Evolutionary conservation across 2,797 vertebrate species (phyloP), one percentile per base, ranked within the genome.

Genomic region (Leptodactylus fallax): DNA sequence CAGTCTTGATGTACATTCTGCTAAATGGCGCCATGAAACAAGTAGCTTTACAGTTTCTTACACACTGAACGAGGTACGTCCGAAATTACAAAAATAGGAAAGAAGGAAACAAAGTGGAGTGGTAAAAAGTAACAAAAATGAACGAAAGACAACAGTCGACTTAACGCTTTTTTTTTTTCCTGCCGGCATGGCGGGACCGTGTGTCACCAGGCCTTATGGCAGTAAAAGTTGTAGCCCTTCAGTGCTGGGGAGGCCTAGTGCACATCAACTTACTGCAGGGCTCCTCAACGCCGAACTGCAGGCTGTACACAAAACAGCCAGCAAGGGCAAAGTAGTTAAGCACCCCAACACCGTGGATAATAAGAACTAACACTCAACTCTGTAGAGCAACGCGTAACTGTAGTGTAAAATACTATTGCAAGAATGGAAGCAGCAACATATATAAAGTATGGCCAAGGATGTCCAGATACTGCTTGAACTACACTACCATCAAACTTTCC

Each of bases 1-100:
- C 97, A 96, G 96, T 96, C 97, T 97, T 97, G 97, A 97, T 96
- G 95, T 95, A 96, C 96, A 96, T 96, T 97, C 97, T 97, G 98
- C 97, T 96, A 95, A 94, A 93, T 95, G 96, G 97, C 92, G 97
- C 96, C 96, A 96, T 96, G 96, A 97, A 96, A 97, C 96, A 93
- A 94, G 95, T 96, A 97, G 97, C 97, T 86, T 86, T 83, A 86
- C 88, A 83, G 61, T 86, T 86, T 27, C 60, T 79, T 79, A 89
- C 88, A 89, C 88, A 86, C 74, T 79, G 85, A 87, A 89, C 88
- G 85, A 89, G 85, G 88, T 89, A 97, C 96, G 95, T 97, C 97
- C 96, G 94, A 99, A 97, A 97, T 92, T 95, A 96, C 98, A 99
- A 98, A 96, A 97, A 85, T 77, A 85, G 95, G 95, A 96, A 96